Conservation (phyloP, 2,888 invertebrate species). For the Bruchidius siliquastri region DNA sequence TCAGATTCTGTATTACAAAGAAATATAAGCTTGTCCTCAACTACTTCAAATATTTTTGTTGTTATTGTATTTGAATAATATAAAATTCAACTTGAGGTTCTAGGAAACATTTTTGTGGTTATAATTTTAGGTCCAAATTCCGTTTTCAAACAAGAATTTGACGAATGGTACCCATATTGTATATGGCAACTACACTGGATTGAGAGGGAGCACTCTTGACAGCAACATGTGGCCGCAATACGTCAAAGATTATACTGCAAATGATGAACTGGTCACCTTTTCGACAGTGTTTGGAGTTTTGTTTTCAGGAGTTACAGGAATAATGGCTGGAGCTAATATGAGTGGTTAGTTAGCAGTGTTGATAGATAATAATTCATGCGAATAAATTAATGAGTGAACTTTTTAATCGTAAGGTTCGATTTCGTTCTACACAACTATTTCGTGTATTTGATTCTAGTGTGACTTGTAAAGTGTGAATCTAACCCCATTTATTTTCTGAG, state of each 20-base stretch:
- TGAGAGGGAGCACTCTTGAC: conserved; percentile 65
- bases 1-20: too few relatives aligned
- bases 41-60: too few relatives aligned
- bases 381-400: too few relatives aligned
- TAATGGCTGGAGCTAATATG: conserved; percentile 99
- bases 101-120: too few relatives aligned
- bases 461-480: too few relatives aligned
- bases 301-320: conserved; percentile 97
- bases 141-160: conserved; percentile 66
- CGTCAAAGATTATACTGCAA: conserved; percentile 72
- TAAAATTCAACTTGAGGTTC: too few relatives aligned
- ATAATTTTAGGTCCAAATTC: conserved; percentile 62
- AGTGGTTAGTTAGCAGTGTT: conserved; percentile 59
- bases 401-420: too few relatives aligned
- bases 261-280: conserved; percentile 70
- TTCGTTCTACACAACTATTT: too few relatives aligned
- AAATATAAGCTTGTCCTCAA: too few relatives aligned
- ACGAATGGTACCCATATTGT: conserved; percentile 50
- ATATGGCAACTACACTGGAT: conserved; percentile 73
- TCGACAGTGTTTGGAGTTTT: conserved; percentile 95
- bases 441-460: too few relatives aligned
- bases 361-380: neutral
- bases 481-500: too few relatives aligned
- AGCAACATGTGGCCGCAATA: conserved; percentile 76
- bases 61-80: too few relatives aligned